Evolutionary conservation across 2,797 vertebrate species (phyloP).

Genomic region (Halcyon smyrnensis): DNA sequence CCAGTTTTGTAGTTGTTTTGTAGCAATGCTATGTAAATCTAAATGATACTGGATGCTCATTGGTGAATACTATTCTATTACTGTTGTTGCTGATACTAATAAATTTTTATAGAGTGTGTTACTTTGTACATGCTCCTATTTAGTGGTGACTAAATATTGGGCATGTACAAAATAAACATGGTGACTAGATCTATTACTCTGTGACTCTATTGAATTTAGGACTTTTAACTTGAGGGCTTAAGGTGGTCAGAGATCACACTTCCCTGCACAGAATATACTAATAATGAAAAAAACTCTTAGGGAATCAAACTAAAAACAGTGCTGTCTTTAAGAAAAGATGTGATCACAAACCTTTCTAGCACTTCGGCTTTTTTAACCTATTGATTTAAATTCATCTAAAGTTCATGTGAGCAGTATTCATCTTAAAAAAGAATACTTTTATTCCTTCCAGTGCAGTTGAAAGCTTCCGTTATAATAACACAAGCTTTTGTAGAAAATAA

Average conservation of each 20-base stretch:
- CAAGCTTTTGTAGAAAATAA: background rate
- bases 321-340: background rate
- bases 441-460: background rate
- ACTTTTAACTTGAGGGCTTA: background rate
- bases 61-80: slow-evolving; percentile 19
- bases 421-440: background rate
- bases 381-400: background rate
- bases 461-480: background rate
- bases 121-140: background rate
- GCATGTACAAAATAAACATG: too few species aligned
- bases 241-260: background rate
- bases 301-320: background rate
- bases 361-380: background rate
- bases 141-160: too few species aligned
- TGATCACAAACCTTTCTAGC: background rate
- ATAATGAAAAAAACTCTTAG: background rate
- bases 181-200: too few species aligned
- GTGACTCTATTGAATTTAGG: background rate
- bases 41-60: background rate
- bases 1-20: background rate
- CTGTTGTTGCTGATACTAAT: background rate
- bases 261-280: background rate
- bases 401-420: background rate
- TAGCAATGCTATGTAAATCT: background rate
- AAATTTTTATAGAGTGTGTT: slow-evolving; percentile 40